Percentiles rank a stretch among this genome's conserved stretches.
These are phyloP conservation scores for Hemiscyllium ocellatum DNA, from an alignment of 2,113 vertebrate species.

Conservation along the genomic window DNA sequence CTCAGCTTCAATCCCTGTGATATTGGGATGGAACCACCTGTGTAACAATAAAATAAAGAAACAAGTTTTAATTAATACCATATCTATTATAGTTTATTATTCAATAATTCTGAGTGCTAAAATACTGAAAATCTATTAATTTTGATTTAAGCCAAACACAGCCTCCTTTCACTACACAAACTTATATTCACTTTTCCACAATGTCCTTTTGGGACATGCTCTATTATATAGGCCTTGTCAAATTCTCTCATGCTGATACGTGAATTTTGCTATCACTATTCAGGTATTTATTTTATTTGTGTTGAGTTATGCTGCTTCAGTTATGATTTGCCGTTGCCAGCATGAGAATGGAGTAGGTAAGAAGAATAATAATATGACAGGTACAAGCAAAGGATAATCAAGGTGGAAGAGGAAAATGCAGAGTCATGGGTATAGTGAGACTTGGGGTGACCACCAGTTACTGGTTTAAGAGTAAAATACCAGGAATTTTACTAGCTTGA, in stretches of 20 bases:
- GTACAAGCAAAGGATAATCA: not conserved
- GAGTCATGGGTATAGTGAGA: not conserved
- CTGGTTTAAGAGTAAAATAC: not conserved
- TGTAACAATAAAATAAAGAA: accelerated
- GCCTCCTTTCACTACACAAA: not conserved
- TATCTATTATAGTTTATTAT: not conserved
- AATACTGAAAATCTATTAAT: not conserved
- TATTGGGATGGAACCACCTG: constrained; percentile 87
- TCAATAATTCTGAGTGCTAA: not conserved
- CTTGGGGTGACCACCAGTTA: not conserved
- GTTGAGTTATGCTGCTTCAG: not conserved
- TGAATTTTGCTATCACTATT: not conserved
- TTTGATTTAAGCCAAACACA: not conserved
- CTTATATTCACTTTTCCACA: not conserved
- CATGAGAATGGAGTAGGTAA: not conserved
- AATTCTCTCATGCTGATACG: not conserved
- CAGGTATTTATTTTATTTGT: not conserved
- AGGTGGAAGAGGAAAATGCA: not conserved
- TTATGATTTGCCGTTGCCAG: not conserved
- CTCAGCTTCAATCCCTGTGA: constrained; percentile 75
- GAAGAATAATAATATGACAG: not conserved
- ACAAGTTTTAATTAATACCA: not conserved
- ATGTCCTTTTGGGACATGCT: not conserved
- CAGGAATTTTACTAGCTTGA: not conserved
- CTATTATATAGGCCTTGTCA: not conserved